Evolutionary conservation across 2,888 invertebrate genomes (phyloP).

Genomic region (Platypus cylindrus): DNA sequence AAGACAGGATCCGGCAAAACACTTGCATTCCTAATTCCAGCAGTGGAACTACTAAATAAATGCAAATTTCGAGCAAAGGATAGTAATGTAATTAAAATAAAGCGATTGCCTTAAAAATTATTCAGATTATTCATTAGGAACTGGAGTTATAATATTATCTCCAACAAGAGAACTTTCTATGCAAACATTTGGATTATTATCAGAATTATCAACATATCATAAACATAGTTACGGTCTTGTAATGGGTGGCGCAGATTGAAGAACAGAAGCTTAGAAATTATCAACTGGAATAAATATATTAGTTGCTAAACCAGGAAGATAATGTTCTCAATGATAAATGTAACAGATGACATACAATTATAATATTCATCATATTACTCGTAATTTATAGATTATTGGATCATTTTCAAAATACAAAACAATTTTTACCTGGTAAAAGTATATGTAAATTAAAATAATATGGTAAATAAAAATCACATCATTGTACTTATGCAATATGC

Average conservation of each 20-base stretch:
- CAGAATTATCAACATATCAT: conserved; percentile 81
- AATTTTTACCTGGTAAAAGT: too few species aligned
- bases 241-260: conserved; percentile 88
- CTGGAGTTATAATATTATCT: conserved; percentile 86
- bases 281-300: conserved; percentile 81
- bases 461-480: too few species aligned
- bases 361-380: background rate
- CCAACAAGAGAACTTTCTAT: conserved; percentile 93
- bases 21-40: conserved; percentile 87
- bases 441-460: too few species aligned
- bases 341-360: background rate
- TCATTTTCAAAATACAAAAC: conserved; percentile 78
- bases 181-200: conserved; percentile 94
- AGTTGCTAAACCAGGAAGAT: conserved; percentile 89
- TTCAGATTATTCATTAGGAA: conserved; percentile 56
- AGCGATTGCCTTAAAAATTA: too few species aligned
- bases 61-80: conserved; percentile 84
- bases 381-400: conserved; percentile 58
- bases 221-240: conserved; percentile 87
- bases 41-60: conserved; percentile 84
- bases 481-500: too few species aligned
- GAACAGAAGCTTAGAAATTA: conserved; percentile 82
- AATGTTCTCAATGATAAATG: conserved; percentile 1
- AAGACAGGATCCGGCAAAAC: conserved; percentile 97
- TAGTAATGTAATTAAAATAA: too few species aligned